A percentile compares a stretch with the other conserved stretches of the same genome.
Evolutionary conservation across 2,113 vertebrate species (phyloP).

Genomic region (Pteruthius melanotis): DNA sequence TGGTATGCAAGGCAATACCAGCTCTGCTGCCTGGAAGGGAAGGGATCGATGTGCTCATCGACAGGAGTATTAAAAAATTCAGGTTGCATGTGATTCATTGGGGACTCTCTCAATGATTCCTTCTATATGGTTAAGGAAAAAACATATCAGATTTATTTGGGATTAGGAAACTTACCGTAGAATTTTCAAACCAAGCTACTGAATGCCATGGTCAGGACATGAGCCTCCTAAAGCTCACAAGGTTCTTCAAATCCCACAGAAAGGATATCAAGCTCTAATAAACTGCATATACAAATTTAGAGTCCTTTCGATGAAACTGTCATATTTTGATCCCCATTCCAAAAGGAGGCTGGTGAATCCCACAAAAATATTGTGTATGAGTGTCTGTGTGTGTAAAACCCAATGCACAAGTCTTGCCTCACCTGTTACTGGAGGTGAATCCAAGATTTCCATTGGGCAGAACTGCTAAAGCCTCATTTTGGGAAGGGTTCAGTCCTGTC

Average conservation of each 20-base stretch:
- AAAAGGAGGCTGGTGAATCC: not conserved
- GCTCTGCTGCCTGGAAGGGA: not conserved
- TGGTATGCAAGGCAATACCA: not conserved
- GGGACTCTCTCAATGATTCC: not conserved
- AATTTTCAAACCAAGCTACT: not conserved
- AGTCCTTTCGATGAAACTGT: not conserved
- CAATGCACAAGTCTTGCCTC: not conserved
- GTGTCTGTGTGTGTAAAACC: not conserved
- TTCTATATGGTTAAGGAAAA: not conserved
- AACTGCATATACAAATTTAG: not conserved
- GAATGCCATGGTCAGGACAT: not conserved
- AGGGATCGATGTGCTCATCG: not conserved
- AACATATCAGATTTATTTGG: not conserved
- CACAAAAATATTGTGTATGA: not conserved
- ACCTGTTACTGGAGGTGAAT: not conserved
- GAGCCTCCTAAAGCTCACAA: not conserved
- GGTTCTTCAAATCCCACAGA: not conserved
- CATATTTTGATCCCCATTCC: not conserved
- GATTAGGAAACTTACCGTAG: not conserved
- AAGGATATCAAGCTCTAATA: not conserved
- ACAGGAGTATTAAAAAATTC: not conserved
- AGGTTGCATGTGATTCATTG: not conserved
- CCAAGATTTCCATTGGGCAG: not conserved
- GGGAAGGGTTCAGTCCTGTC: not conserved
- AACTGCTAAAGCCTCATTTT: not conserved